phyloP scores from a whole-genome alignment of 2,888 invertebrate species.

The Hypomecis atomaria region DNA sequence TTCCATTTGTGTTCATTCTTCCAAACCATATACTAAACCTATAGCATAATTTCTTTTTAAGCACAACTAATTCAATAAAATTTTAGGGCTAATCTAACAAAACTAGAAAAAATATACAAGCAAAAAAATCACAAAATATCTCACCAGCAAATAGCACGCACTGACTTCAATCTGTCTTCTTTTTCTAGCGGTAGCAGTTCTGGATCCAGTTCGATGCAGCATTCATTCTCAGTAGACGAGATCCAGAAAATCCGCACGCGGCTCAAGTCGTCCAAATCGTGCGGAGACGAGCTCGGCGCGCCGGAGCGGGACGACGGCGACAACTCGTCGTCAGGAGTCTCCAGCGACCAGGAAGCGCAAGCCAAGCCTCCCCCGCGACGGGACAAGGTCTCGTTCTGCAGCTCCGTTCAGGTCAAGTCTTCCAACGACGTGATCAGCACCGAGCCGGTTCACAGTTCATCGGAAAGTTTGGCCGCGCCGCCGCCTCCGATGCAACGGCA shows the following conservation, averaged over 20 bases:
- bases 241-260: slow-evolving; percentile 94
- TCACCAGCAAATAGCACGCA: not conserved
- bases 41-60: too few relatives aligned
- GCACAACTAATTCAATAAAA: too few relatives aligned
- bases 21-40: too few relatives aligned
- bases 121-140: not conserved
- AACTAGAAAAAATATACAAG: too few relatives aligned
- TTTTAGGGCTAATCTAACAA: too few relatives aligned
- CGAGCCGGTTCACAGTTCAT: slow-evolving; percentile 80
- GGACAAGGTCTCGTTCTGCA: slow-evolving; percentile 81
- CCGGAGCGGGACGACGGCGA: slow-evolving; percentile 90
- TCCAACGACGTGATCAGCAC: slow-evolving; percentile 82
- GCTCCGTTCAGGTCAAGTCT: slow-evolving; percentile 80
- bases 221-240: slow-evolving; percentile 94
- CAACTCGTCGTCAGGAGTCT: slow-evolving; percentile 94
- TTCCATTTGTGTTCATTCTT: too few relatives aligned
- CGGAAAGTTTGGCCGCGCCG: slow-evolving; percentile 73
- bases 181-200: slow-evolving; percentile 88
- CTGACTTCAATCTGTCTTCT: not conserved
- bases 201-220: slow-evolving; percentile 91
- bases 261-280: slow-evolving; percentile 93
- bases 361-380: slow-evolving; percentile 64
- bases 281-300: slow-evolving; percentile 91
- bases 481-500: slow-evolving; percentile 83
- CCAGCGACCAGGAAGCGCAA: slow-evolving; percentile 90